Evolutionary conservation across 2,113 vertebrate species (phyloP).

Genomic region (Eulemur macaco): DNA sequence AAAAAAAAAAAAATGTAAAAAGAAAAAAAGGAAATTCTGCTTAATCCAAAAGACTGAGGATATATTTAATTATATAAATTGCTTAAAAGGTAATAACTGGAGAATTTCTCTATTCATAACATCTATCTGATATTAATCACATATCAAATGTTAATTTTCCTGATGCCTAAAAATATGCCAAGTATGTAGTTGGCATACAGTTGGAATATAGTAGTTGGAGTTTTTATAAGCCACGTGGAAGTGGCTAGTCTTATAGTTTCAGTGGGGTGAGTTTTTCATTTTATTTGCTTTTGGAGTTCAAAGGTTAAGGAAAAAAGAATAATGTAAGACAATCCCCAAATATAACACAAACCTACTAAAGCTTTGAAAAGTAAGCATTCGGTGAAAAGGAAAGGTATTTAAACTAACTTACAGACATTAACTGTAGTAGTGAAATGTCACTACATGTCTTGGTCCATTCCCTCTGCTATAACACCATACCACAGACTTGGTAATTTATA

Average conservation of each 20-base stretch:
- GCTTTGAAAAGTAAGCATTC: background rate
- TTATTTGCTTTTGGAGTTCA: constrained; percentile 5
- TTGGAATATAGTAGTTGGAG: background rate
- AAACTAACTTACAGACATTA: background rate
- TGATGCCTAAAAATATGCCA: background rate
- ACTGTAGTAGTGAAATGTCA: background rate
- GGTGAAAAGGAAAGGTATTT: background rate
- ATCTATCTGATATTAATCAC: background rate
- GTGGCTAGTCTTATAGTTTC: background rate
- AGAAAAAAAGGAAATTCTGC: background rate
- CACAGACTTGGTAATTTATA: background rate
- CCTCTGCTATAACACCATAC: background rate
- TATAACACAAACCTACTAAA: background rate
- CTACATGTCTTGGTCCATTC: background rate
- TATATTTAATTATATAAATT: background rate
- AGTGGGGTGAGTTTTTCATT: background rate
- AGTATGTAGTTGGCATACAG: background rate
- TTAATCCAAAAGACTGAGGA: background rate
- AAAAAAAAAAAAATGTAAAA: too few relatives aligned
- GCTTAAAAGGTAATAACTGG: background rate
- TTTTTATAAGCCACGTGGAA: background rate
- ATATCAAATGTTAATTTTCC: background rate
- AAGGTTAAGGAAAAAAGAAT: background rate
- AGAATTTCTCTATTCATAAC: background rate
- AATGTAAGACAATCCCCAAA: background rate